These are phyloP conservation scores for Dromaius novaehollandiae DNA, from an alignment of 2,113 vertebrate species.

Conservation along the genomic window DNA sequence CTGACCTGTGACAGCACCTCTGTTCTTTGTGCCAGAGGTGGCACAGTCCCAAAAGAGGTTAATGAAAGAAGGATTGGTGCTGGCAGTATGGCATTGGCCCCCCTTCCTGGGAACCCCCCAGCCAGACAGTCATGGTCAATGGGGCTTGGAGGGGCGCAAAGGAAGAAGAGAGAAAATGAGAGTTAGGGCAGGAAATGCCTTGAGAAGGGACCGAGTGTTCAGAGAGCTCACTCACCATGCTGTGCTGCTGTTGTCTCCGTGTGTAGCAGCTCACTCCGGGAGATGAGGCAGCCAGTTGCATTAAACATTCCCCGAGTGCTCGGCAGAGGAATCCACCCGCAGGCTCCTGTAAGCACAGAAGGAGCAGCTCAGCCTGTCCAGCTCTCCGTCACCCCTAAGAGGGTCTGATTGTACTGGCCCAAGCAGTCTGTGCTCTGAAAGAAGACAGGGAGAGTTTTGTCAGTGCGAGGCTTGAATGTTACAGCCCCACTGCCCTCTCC, in stretches of 20 bases:
- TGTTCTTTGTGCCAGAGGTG: not conserved
- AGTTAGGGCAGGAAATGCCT: not conserved
- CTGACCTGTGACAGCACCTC: not conserved
- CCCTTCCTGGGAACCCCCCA: too few relatives aligned
- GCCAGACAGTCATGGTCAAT: too few relatives aligned
- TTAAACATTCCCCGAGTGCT: not conserved
- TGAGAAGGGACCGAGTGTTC: accelerated
- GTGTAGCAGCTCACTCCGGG: accelerated
- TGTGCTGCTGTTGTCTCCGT: accelerated
- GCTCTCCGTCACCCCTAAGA: not conserved
- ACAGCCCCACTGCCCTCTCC: not conserved
- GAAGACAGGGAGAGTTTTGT: not conserved
- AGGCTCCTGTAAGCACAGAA: accelerated
- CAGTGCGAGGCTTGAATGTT: not conserved
- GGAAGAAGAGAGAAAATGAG: accelerated
- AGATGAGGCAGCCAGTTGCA: not conserved
- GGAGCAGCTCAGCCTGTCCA: not conserved
- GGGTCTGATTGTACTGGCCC: not conserved
- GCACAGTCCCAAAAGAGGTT: not conserved
- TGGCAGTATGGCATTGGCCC: not conserved
- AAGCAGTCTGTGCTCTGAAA: not conserved
- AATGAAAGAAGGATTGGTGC: not conserved
- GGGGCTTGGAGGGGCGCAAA: not conserved
- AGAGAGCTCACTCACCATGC: not conserved
- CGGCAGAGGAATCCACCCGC: accelerated